Percentiles rank a stretch among this genome's conserved stretches.
Conservation (phyloP, 2,113 vertebrate genomes). For the Odocoileus hemionus region DNA sequence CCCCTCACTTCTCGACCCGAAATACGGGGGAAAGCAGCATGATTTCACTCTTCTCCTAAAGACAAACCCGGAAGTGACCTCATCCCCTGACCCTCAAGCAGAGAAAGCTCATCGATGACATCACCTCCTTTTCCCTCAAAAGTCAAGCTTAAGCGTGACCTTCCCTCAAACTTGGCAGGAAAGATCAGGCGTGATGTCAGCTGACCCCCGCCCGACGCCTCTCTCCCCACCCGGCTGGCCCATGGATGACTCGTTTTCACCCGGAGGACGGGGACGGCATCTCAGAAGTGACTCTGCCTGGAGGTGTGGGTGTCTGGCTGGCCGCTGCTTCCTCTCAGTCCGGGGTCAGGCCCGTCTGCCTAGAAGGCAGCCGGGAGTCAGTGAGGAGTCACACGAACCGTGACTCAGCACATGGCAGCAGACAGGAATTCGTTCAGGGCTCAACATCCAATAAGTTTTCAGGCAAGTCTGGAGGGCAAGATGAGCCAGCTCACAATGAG, state of each 20-base stretch:
- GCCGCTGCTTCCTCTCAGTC: background rate
- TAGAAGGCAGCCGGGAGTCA: background rate
- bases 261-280: background rate
- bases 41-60: background rate
- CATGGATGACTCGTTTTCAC: slow-evolving; percentile 33
- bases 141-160: background rate
- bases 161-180: background rate
- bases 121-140: background rate
- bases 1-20: background rate
- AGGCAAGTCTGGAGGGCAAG: background rate
- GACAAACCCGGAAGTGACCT: background rate
- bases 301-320: slow-evolving; percentile 45
- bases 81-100: background rate
- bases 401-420: slow-evolving; percentile 13
- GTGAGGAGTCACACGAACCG: background rate
- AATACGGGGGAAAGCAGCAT: background rate
- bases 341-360: background rate
- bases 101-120: background rate
- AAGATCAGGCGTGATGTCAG: background rate
- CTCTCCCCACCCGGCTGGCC: background rate
- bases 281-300: background rate
- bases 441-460: background rate
- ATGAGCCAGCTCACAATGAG: background rate
- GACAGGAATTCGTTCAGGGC: background rate
- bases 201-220: fast-evolving